These are phyloP conservation scores for Neostethus bicornis DNA, from an alignment of 2,797 vertebrate species.

Conservation along the genomic window DNA sequence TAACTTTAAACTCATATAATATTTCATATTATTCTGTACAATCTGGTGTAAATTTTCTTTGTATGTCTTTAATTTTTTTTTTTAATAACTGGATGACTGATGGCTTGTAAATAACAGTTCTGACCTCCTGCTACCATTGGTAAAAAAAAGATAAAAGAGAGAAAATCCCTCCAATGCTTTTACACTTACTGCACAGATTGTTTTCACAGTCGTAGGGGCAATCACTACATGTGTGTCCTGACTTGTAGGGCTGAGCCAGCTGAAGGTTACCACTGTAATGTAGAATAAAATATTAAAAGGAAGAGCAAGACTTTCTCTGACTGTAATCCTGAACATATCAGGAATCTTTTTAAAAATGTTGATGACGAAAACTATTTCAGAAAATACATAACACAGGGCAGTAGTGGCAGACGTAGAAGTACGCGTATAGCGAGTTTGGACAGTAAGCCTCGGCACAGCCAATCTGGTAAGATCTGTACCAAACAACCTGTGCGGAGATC, in stretches of 20 bases:
- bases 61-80: no score
- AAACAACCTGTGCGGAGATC: slow-evolving; percentile 51
- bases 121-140: background rate
- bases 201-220: slow-evolving; percentile 77
- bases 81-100: no score
- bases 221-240: slow-evolving; percentile 73
- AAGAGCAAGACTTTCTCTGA: background rate
- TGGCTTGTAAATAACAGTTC: background rate
- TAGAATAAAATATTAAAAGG: slow-evolving; percentile 37
- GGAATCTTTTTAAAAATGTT: slow-evolving; percentile 1
- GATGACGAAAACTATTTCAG: no score
- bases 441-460: slow-evolving; percentile 69
- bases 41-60: no score
- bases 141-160: background rate
- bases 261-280: slow-evolving; percentile 76
- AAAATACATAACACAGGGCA: slow-evolving; percentile 75
- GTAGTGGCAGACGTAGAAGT: slow-evolving; percentile 82
- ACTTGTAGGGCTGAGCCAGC: slow-evolving; percentile 59
- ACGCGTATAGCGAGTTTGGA: slow-evolving; percentile 37
- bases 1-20: no score
- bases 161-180: background rate
- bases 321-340: slow-evolving; percentile 16
- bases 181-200: slow-evolving; percentile 73
- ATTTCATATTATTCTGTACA: no score
- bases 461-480: slow-evolving; percentile 60